Evolutionary conservation across 2,113 vertebrate species (phyloP).

Genomic region (Microcebus tavaratra): DNA sequence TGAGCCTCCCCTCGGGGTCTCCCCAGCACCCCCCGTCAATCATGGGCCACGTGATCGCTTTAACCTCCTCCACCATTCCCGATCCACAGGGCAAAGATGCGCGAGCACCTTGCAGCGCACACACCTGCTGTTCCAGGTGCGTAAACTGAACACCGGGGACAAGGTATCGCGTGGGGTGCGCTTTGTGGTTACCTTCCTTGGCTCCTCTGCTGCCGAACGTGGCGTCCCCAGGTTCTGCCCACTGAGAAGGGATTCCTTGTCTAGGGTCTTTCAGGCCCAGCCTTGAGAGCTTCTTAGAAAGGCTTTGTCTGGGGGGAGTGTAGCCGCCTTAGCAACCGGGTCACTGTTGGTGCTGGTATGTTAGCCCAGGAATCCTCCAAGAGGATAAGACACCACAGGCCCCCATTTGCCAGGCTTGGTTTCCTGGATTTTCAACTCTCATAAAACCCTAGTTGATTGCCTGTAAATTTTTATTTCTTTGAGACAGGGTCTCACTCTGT

Average conservation of each 20-base stretch:
- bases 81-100: neutral
- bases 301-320: neutral
- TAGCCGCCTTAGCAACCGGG: accelerated
- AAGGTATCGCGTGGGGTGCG: accelerated
- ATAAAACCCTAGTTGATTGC: neutral
- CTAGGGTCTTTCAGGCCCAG: neutral
- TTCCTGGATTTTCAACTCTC: neutral
- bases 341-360: neutral
- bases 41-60: accelerated
- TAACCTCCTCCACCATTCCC: neutral
- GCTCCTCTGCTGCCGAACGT: neutral
- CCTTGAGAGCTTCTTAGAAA: neutral
- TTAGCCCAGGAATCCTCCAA: neutral
- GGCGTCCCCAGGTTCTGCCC: neutral
- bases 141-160: neutral
- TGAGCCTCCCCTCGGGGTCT: neutral
- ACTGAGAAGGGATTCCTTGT: neutral
- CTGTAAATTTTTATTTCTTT: no score
- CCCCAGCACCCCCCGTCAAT: neutral
- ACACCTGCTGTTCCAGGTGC: accelerated
- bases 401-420: neutral
- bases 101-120: accelerated
- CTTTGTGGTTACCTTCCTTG: neutral
- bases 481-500: no score
- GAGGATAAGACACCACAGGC: neutral